Conservation (phyloP, 2,888 invertebrate species). For the Eupithecia vulgata region DNA sequence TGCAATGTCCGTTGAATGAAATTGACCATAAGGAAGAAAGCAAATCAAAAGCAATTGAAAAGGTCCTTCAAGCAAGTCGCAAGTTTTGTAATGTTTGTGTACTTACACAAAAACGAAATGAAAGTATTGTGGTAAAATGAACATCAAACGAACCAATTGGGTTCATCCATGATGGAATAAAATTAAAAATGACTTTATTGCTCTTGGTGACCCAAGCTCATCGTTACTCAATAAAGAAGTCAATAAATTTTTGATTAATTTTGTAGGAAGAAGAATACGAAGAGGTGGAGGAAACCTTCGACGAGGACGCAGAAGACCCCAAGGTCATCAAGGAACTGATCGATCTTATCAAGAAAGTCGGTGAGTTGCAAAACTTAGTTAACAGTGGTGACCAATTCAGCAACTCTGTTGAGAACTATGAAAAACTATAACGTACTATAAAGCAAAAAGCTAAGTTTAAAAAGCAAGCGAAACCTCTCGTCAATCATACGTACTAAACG, state of each 20-base stretch:
- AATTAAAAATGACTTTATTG: no score
- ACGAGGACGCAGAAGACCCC: slow-evolving; percentile 87
- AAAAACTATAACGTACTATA: no score
- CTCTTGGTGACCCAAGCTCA: neutral
- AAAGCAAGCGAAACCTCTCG: no score
- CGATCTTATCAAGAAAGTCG: slow-evolving; percentile 93
- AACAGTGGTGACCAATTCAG: neutral
- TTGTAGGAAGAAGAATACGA: slow-evolving; percentile 63
- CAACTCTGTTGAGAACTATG: neutral
- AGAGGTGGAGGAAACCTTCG: slow-evolving; percentile 58
- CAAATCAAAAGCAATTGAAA: no score
- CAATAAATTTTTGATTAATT: neutral
- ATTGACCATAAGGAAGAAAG: no score
- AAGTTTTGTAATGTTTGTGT: neutral
- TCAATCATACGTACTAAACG: no score
- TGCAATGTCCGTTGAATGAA: no score
- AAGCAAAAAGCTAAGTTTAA: no score
- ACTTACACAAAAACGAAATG: neutral
- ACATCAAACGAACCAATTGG: neutral
- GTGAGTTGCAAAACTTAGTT: slow-evolving; percentile 66
- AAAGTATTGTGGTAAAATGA: neutral
- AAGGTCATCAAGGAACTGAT: slow-evolving; percentile 92
- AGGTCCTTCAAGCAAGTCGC: no score
- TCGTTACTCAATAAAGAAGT: neutral
- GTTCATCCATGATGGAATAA: no score